Conservation (phyloP, 2,113 vertebrate genomes). For the Mormyrus iriodes region DNA sequence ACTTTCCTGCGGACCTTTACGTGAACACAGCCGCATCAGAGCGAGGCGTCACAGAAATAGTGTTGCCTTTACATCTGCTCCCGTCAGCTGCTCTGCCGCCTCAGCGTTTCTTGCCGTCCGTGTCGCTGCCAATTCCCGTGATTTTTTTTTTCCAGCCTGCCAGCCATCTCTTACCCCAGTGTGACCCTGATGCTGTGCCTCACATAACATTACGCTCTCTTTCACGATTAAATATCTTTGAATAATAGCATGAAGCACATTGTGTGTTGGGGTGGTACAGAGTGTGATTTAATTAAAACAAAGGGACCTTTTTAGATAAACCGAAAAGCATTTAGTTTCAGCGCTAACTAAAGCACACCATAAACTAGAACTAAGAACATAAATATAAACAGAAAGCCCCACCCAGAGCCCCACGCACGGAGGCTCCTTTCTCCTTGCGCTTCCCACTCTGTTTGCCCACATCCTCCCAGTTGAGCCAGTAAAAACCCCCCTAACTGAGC, state of each 20-base stretch:
- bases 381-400: not conserved
- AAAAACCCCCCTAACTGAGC: not conserved
- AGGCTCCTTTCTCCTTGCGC: not conserved
- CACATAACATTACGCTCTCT: not conserved
- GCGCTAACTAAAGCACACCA: not conserved
- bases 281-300: not conserved
- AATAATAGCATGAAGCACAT: not conserved
- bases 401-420: not conserved
- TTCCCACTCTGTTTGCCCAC: not conserved
- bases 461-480: not conserved
- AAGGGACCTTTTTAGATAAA: not conserved
- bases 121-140: not conserved
- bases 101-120: not conserved
- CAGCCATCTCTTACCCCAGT: not conserved
- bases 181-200: not conserved
- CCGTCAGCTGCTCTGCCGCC: not conserved
- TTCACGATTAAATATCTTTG: not conserved
- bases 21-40: not conserved
- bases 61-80: not conserved
- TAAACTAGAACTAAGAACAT: not conserved
- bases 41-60: not conserved
- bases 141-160: not conserved
- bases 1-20: not conserved
- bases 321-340: not conserved
- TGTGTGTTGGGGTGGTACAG: not conserved